Conservation (phyloP, 2,888 invertebrate genomes). For the Caenorhabditis sp. region DNA sequence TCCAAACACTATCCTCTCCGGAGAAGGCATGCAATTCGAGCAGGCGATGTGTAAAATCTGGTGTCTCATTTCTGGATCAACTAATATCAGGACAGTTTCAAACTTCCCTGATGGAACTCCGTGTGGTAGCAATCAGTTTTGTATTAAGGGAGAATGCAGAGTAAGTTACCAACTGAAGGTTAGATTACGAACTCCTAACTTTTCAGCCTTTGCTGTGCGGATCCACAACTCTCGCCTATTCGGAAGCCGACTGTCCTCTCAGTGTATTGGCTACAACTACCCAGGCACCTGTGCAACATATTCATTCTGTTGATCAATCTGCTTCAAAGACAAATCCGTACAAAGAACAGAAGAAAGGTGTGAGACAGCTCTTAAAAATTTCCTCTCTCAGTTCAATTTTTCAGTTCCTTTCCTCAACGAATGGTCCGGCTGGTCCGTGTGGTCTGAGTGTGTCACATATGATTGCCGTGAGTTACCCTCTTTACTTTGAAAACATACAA, state of each 20-base stretch:
- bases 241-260: constrained; percentile 54
- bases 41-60: constrained; percentile 78
- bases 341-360: constrained; percentile 67
- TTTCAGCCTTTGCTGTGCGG: constrained; percentile 57
- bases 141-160: constrained; percentile 80
- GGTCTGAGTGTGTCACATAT: constrained; percentile 71
- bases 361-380: background rate
- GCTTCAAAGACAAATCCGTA: constrained; percentile 49
- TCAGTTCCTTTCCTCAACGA: constrained; percentile 68
- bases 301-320: constrained; percentile 52
- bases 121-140: constrained; percentile 77
- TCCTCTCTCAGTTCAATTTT: background rate
- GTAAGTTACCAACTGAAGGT: constrained; percentile 32
- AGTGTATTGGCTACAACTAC: constrained; percentile 46
- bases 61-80: constrained; percentile 71
- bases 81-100: constrained; percentile 77
- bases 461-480: constrained; percentile 60
- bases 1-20: constrained; percentile 75
- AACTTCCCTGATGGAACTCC: constrained; percentile 82
- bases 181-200: background rate
- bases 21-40: constrained; percentile 76
- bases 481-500: background rate
- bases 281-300: constrained; percentile 22
- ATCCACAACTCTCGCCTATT: constrained; percentile 54
- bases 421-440: constrained; percentile 73